phyloP scores from a whole-genome alignment of 1,140 invertebrate genomes.

The Macrotrachela quadricornifera region DNA sequence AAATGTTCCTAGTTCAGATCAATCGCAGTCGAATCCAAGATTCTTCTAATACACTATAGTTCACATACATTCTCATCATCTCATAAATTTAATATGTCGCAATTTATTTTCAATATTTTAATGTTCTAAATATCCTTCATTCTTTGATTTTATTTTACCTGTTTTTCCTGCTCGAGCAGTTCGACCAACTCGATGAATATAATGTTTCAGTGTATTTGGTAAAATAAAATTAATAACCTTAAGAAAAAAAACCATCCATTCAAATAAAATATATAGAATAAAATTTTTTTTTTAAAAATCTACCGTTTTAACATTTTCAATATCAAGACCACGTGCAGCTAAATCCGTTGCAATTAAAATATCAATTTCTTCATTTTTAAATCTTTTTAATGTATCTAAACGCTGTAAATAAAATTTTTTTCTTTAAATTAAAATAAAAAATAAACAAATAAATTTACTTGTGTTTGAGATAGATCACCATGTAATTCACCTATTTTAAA shows the following conservation, averaged over 20 bases:
- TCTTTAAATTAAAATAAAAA: neutral
- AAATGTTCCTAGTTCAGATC: no score
- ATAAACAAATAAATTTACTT: slow-evolving; percentile 12
- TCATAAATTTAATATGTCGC: no score
- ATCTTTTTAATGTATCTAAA: slow-evolving; percentile 62
- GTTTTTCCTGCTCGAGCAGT: slow-evolving; percentile 67
- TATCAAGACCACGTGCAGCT: slow-evolving; percentile 82
- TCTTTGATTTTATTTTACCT: slow-evolving; percentile 32
- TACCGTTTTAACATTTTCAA: slow-evolving; percentile 75
- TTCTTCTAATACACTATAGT: no score
- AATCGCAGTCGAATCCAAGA: no score
- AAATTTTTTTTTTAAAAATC: slow-evolving; percentile 13
- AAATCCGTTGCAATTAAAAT: slow-evolving; percentile 84
- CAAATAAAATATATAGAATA: no score
- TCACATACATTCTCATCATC: no score
- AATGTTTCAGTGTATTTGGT: slow-evolving; percentile 76
- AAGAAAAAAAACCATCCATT: neutral
- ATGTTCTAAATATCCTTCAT: no score
- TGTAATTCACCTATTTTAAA: slow-evolving; percentile 73
- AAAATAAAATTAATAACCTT: slow-evolving; percentile 78
- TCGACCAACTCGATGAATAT: slow-evolving; percentile 77
- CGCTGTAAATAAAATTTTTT: slow-evolving; percentile 36
- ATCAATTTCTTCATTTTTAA: slow-evolving; percentile 67
- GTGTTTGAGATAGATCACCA: slow-evolving; percentile 70
- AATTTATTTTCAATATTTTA: no score